These are phyloP conservation scores for Fissipunctia ypsillon DNA, from an alignment of 2,888 invertebrate genomes.

Conservation along the genomic window DNA sequence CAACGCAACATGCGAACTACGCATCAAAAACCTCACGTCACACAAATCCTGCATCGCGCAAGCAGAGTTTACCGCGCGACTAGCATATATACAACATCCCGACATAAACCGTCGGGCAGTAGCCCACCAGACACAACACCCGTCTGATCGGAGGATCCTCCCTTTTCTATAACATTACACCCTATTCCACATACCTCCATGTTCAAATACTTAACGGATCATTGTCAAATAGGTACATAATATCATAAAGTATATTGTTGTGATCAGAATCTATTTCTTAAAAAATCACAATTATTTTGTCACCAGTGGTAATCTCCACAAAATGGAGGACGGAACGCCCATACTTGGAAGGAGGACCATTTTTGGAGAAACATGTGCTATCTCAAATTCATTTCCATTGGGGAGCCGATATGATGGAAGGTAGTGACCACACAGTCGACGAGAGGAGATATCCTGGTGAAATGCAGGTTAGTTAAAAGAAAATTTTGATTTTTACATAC, in stretches of 20 bases:
- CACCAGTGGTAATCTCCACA: slow-evolving; percentile 90
- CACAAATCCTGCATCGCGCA: no score
- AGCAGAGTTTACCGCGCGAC: no score
- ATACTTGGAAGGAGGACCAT: slow-evolving; percentile 91
- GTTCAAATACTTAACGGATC: neutral
- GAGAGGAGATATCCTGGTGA: slow-evolving; percentile 90
- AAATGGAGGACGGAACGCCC: slow-evolving; percentile 92
- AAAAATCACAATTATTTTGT: neutral
- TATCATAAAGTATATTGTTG: neutral
- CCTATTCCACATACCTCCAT: no score
- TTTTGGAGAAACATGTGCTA: slow-evolving; percentile 91
- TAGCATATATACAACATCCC: no score
- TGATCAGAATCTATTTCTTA: neutral
- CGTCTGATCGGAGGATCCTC: no score
- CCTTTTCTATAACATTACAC: no score
- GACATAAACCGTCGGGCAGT: no score
- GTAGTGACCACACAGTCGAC: slow-evolving; percentile 92
- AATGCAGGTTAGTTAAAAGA: slow-evolving; percentile 88
- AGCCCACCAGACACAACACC: no score
- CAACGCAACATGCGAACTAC: no score
- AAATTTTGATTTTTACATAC: no score
- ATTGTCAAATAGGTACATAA: neutral
- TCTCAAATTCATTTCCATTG: slow-evolving; percentile 93
- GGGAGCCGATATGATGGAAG: slow-evolving; percentile 91
- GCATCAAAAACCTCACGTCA: no score